A percentile compares a stretch with the other conserved stretches of the same genome.
Evolutionary conservation across 2,797 vertebrate genomes (phyloP).

Genomic region (Thunnus albacares): DNA sequence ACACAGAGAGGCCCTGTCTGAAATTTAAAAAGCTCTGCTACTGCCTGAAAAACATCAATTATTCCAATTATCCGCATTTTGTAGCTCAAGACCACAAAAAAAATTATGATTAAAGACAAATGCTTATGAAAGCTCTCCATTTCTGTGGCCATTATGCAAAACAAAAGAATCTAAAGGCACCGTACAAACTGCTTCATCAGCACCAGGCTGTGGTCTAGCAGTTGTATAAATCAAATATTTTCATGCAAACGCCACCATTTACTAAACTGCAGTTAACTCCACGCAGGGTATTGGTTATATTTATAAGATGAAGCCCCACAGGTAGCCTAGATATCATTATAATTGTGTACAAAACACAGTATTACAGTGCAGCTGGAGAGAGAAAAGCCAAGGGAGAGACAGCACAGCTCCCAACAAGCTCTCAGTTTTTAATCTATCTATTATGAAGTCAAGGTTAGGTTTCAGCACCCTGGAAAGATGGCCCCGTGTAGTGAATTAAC

Average conservation of each 20-base stretch:
- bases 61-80: constrained; percentile 46
- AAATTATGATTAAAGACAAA: constrained; percentile 34
- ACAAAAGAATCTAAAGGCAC: constrained; percentile 14
- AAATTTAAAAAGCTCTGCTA: constrained; percentile 26
- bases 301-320: background rate
- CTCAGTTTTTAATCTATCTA: constrained; percentile 31
- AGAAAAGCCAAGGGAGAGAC: constrained; percentile 8
- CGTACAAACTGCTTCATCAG: constrained; percentile 19
- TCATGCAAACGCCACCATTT: background rate
- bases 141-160: constrained; percentile 36
- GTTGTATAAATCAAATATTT: background rate
- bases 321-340: constrained; percentile 11
- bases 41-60: constrained; percentile 42
- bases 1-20: constrained; percentile 13
- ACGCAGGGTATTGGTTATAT: constrained; percentile 12
- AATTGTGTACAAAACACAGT: constrained; percentile 9
- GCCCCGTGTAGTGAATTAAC: constrained; percentile 24
- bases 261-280: background rate
- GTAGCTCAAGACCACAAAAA: background rate
- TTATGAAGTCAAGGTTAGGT: constrained; percentile 42
- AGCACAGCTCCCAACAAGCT: constrained; percentile 3
- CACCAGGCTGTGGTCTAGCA: background rate
- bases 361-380: constrained; percentile 2
- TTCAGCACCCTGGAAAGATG: constrained; percentile 37
- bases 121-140: background rate